Base-by-base conservation (phyloP, 2,113 vertebrate species). In the Dipodomys merriami region DNA sequence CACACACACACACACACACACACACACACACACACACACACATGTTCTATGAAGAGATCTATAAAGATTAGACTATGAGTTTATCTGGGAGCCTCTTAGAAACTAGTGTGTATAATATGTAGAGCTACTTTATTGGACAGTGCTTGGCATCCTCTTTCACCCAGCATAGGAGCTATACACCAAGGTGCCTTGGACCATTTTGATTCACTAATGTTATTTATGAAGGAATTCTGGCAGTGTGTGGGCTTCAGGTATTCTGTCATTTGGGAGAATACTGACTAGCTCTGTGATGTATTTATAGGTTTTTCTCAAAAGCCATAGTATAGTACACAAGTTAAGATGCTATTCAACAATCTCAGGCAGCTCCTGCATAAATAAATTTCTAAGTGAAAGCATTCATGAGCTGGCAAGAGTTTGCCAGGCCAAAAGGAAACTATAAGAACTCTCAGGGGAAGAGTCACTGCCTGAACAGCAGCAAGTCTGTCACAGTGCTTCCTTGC, bases 31-130 rank as follows among this genome's bases (percentile, higher is more conserved):
- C 53, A 57, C 53, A 57, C 15, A 57, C 12, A 53, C 49, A 3
- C 53, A 57, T 57, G 15, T 57, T 57, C 53, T 57, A 57, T 57
- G 12, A 57, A 16, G 53, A 57, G 53, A 57, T 57, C 16, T 91
- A 74, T 94, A 83, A 94, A 95, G 65, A 86, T 89, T 53, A 95
- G 60, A 27, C 79, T 84, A 23, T n/a, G 30, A 93, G 65, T 90
- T 80, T 60, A 90, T 91, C 86, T 86, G 83, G 76, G 85, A 73
- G 64, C 6, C 13, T 76, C 15, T 72, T 84, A 95, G 68, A 57
- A 57, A 94, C 33, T 93, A 1, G 16, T 35, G 27, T 39, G 20
- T 18, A 20, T 92, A 64, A 88, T 91, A 92, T 80, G 91, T 84
- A n/a, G 88, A 88, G 62, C 22, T 68, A 93, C 86, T 90, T 91